A percentile compares a stretch with the other conserved stretches of the same genome.
These are phyloP conservation scores for Vandiemenella viatica DNA, from an alignment of 2,888 invertebrate species.

Conservation along the genomic window DNA sequence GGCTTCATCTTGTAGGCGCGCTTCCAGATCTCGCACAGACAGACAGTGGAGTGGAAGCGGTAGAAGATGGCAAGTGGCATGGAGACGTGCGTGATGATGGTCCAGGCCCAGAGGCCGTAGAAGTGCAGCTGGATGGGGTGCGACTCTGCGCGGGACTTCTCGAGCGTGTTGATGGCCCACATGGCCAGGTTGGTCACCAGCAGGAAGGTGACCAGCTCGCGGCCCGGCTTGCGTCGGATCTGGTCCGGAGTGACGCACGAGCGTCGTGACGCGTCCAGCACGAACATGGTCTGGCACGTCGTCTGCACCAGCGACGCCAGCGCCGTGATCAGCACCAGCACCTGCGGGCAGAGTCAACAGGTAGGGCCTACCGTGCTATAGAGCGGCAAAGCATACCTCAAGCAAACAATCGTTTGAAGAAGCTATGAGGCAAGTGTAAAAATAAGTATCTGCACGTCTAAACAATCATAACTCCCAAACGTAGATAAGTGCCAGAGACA, in stretches of 20 bases:
- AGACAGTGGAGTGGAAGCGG: conserved; percentile 88
- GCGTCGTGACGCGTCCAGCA: conserved; percentile 76
- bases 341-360: no score
- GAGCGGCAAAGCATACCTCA: no score
- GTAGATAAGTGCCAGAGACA: no score
- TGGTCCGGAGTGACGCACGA: conserved; percentile 69
- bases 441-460: no score
- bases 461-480: no score
- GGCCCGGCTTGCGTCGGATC: conserved; percentile 72
- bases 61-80: conserved; percentile 88
- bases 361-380: no score
- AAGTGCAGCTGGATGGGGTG: conserved; percentile 84
- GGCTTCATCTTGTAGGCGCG: conserved; percentile 85
- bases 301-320: conserved; percentile 77
- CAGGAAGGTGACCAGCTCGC: conserved; percentile 86
- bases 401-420: no score
- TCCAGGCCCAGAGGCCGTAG: conserved; percentile 90
- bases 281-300: conserved; percentile 78
- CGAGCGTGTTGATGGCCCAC: conserved; percentile 88
- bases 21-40: conserved; percentile 93
- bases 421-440: no score
- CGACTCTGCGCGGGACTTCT: conserved; percentile 79
- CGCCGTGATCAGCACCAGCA: conserved; percentile 68
- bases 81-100: conserved; percentile 85
- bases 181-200: conserved; percentile 79